Conservation (phyloP, 2,113 vertebrate species). For the Thomomys bottae region DNA sequence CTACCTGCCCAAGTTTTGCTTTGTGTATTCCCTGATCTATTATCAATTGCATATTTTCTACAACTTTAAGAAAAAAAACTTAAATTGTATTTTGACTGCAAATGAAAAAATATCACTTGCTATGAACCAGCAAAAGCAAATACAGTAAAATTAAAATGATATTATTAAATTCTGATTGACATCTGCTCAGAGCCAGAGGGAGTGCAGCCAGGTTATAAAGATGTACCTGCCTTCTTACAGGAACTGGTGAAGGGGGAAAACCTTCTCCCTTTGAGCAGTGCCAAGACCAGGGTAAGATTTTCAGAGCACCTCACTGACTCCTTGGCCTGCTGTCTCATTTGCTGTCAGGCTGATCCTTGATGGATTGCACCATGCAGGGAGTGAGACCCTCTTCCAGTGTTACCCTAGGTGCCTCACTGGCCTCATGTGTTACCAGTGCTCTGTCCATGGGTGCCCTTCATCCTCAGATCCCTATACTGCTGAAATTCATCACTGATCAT, state of each 20-base stretch:
- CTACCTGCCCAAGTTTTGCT: not conserved
- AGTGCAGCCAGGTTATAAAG: not conserved
- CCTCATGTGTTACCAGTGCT: not conserved
- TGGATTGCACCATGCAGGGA: not conserved
- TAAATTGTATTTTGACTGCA: constrained; percentile 1
- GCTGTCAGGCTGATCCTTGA: not conserved
- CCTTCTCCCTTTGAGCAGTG: not conserved
- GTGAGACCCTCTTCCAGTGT: not conserved
- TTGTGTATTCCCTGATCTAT: not conserved
- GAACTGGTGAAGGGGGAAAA: not conserved
- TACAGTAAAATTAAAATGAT: constrained; percentile 32
- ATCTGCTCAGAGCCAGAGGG: not conserved
- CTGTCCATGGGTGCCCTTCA: not conserved
- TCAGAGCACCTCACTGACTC: not conserved
- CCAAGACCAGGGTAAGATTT: not conserved
- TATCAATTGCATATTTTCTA: not conserved
- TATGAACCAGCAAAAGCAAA: constrained; percentile 48
- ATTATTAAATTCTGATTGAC: not conserved
- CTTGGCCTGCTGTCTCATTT: not conserved
- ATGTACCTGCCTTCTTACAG: not conserved
- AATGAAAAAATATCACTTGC: constrained; percentile 34
- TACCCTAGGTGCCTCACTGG: not conserved
- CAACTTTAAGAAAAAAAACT: not conserved
- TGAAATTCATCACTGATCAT: too few species aligned
- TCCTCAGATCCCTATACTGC: not conserved